Evolutionary conservation across 92 coral and sea anemone species (phyloP), one percentile per base, ranked within the genome.

Genomic region (Virgularia gustaviana): DNA sequence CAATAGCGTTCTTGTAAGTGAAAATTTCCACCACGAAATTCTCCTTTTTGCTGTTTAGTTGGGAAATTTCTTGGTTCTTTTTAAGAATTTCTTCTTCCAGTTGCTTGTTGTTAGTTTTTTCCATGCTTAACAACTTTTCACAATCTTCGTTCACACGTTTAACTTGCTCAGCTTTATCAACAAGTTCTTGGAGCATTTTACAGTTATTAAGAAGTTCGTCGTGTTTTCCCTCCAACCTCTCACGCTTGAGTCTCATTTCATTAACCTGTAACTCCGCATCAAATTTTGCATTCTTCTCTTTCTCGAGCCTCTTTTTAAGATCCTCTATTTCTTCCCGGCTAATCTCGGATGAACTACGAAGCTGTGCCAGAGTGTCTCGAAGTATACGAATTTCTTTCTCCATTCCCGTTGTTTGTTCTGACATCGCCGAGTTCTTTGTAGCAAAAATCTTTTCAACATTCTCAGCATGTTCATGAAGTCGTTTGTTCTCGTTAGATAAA

Each of bases 361-460:
- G 60, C 22, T 68, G 61, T 2, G 45, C 25, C 20, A 68, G 38
- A 49, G 75, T 68, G 20, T 68, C 75, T 20, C 54, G 75, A 32
- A 68, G 75, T 6, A 68, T 39, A 6, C 36, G 18, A 35, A 68
- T 68, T 68, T 68, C 75, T 49, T 68, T 68, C 57, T 51, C 60
- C 75, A 68, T 68, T 19, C 60, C 75, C 15, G 75, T 47, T n/a
- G 75, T 49, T 49, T 68, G 75, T 31, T 68, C 75, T 38, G 37
- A 42, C 72, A 49, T 23, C 6, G 61, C 61, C 24, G 75, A 68
- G 20, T 32, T 49, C 75, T 29, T 53, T 32, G 54, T 27, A 49
- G 44, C 0, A 32, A 68, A 24, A 7, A 68, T 35, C 35, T 20
- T 68, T 18, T 68, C 47, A 2, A 68, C 37, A 49, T 68, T 68